Conservation (phyloP, 2,888 invertebrate species). For the Diarsia brunnea region DNA sequence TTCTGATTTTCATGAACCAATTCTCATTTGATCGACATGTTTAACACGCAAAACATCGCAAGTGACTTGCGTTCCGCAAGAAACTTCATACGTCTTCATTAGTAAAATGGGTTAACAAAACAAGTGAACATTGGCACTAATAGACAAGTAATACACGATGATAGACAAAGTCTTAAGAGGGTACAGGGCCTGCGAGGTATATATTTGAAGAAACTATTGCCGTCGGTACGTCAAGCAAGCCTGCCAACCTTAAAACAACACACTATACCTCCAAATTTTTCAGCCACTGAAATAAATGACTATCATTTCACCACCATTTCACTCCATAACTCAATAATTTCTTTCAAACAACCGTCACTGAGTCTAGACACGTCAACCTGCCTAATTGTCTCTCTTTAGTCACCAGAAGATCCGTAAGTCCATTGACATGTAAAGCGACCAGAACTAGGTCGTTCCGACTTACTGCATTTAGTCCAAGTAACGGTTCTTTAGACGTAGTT, state of each 20-base stretch:
- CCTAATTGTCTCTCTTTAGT: slow-evolving; percentile 50
- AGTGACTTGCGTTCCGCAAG: slow-evolving; percentile 39
- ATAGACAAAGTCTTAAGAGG: not conserved
- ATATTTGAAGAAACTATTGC: too few species aligned
- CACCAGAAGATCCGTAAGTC: slow-evolving; percentile 62
- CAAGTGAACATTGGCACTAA: not conserved
- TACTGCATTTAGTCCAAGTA: slow-evolving; percentile 81
- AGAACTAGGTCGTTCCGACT: slow-evolving; percentile 80
- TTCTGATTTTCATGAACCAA: slow-evolving; percentile 51
- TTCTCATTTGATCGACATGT: slow-evolving; percentile 52
- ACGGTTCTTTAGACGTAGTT: slow-evolving; percentile 76
- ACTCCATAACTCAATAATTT: not conserved
- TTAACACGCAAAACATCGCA: slow-evolving; percentile 36
- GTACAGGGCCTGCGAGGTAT: too few species aligned
- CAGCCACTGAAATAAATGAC: not conserved
- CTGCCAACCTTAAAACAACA: not conserved
- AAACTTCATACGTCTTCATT: slow-evolving; percentile 26
- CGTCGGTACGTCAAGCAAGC: too few species aligned
- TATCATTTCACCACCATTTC: slow-evolving; percentile 3
- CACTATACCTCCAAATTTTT: not conserved
- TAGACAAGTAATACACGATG: not conserved
- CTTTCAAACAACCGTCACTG: slow-evolving; percentile 15
- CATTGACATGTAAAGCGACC: slow-evolving; percentile 83
- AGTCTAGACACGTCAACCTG: slow-evolving; percentile 44
- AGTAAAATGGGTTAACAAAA: slow-evolving; percentile 20